Base-by-base conservation (phyloP, 2,888 invertebrate species). In the Cotesia congregata region DNA sequence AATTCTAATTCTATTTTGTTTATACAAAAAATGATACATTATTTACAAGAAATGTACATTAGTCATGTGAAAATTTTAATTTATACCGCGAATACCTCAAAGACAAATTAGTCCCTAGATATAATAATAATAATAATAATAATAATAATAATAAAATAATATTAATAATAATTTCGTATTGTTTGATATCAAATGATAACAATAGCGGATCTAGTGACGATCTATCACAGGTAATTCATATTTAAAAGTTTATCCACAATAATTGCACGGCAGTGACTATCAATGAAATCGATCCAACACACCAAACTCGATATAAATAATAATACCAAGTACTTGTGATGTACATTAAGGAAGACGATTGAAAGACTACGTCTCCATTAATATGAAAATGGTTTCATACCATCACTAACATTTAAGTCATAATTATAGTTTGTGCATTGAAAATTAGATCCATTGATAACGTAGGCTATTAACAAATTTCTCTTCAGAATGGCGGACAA, bases 401-500 rank as follows among this genome's bases (percentile, higher is more conserved):
- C 80, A 80, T 72, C 68, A n/a, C 9, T 9, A 15, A 41, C 7
- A 41, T 17, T 39, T 15, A 40, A n/a, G 1, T 20, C 50, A 30
- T 17, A 7, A 50, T 70, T n/a, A 30, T 12, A 12, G 12, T 59
- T 5, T 70, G 39, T 40, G 61, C 38, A 12, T n/a, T 59, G n/a
- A 72, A 61, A 41, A 50, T 61, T 7, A 20, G 20, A 30, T n/a
- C 38, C 65, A 12, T 62, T 40, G 7, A 74, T 40, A 17, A 67
- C 12, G 15, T 20, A 38, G 61, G 65, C 77, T 70, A 74, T 67
- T 30, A 72, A 67, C 41, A 76, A 67, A 65, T 71, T 5, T 62
- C 40, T 38, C 64, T 77, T 83, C 84, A 88, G 82, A 88, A 88
- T 40, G 89, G 90, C 40, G 93, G 92, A 83, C 92, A 92, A 88